Percentiles rank a stretch among this genome's conserved stretches.
Conservation (phyloP, 2,113 vertebrate genomes). For the Garra rufa region DNA sequence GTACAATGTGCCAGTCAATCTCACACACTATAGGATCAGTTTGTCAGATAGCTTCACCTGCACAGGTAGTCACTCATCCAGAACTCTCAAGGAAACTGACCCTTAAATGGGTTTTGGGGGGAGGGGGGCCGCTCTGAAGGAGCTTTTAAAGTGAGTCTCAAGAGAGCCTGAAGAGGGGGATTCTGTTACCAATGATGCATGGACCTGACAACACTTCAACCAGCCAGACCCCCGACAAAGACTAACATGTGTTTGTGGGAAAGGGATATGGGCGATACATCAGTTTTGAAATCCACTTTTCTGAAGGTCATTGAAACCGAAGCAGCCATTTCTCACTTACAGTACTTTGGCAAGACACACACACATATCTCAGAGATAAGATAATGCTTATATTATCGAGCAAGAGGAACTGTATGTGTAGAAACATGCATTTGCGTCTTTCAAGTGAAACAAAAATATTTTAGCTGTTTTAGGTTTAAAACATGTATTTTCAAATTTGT, state of each 20-base stretch:
- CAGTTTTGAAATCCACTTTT: slow-evolving; percentile 9
- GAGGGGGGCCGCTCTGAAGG: slow-evolving; percentile 72
- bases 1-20: neutral
- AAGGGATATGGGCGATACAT: slow-evolving; percentile 6
- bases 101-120: slow-evolving; percentile 51
- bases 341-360: neutral
- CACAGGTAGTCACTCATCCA: slow-evolving; percentile 32
- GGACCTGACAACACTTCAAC: slow-evolving; percentile 76
- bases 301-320: slow-evolving; percentile 5
- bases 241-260: slow-evolving; percentile 56
- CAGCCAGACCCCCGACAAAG: slow-evolving; percentile 67
- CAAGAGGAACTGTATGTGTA: neutral
- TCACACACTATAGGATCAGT: neutral
- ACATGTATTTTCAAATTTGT: no score
- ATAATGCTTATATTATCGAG: neutral
- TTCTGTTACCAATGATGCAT: slow-evolving; percentile 81
- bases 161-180: slow-evolving; percentile 57
- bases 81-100: slow-evolving; percentile 30
- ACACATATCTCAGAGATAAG: neutral
- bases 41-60: slow-evolving; percentile 16
- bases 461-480: no score
- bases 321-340: slow-evolving; percentile 27
- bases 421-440: neutral
- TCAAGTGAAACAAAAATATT: neutral
- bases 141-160: slow-evolving; percentile 76